A percentile compares a stretch with the other conserved stretches of the same genome.
Conservation (phyloP, 1,140 invertebrate genomes). For the Planococcus citri region DNA sequence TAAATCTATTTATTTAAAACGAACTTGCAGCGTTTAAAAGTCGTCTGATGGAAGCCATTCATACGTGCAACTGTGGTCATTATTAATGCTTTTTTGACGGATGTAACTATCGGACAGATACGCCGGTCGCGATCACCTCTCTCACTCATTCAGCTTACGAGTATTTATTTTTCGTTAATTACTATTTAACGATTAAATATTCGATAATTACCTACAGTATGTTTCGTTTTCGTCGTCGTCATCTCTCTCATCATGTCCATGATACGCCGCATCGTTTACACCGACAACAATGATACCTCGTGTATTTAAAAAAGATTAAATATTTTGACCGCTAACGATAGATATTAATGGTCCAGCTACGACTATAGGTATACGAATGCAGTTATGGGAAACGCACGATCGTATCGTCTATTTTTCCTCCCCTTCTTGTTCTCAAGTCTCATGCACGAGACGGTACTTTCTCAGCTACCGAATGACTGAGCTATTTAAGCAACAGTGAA, state of each 20-base stretch:
- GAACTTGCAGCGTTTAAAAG: not conserved
- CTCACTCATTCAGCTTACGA: not conserved
- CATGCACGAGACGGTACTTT: too few species aligned
- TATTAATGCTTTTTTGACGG: constrained; percentile 18
- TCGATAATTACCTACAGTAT: not conserved
- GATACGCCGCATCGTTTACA: constrained; percentile 11
- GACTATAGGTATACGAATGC: too few species aligned
- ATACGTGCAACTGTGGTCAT: not conserved
- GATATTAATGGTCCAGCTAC: too few species aligned
- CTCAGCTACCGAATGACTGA: too few species aligned
- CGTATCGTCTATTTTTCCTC: too few species aligned
- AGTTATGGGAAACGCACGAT: too few species aligned
- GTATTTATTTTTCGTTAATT: constrained; percentile 18
- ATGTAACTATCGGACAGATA: not conserved
- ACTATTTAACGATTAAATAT: constrained; percentile 20
- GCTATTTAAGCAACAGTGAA: too few species aligned
- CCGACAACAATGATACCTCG: not conserved
- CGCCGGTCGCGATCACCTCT: not conserved
- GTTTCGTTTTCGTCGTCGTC: too few species aligned
- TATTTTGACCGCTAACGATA: constrained; percentile 9
- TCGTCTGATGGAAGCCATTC: too few species aligned
- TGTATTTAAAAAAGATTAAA: constrained; percentile 16
- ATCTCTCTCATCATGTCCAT: too few species aligned
- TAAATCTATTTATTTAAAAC: too few species aligned
- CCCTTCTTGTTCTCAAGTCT: too few species aligned